Evolutionary conservation across 2,888 invertebrate genomes (phyloP), one percentile per base, ranked within the genome.

Genomic region (Lamellibrachia satsuma): DNA sequence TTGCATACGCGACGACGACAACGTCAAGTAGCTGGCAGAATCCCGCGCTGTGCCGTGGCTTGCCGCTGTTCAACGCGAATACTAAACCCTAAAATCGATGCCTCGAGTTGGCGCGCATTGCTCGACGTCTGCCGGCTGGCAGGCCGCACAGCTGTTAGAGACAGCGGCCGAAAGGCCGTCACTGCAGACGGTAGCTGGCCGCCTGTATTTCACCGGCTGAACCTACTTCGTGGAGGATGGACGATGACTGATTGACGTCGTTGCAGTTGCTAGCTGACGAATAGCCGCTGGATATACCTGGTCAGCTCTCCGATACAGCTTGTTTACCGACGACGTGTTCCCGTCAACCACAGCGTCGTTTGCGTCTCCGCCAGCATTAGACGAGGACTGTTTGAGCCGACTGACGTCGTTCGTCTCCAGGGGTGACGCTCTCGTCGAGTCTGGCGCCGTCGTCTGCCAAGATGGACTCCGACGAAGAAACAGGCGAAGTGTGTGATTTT

Each of bases 1-100:
- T 60, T 60, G 60, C 60, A 60, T 60, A 60, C 4, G 22, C 60
- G 60, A 22, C 60, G 60, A 60, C 60, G 15, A 4, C 3, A 22
- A 60, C 60, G 60, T 39, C 39, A 39, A 39, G 39, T 39, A 39
- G 39, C 39, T 39, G 22, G 15, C 11, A 60, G 9, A 9, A 7
- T 9, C 60, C 60, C 9, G 60, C 60, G 60, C 60, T 22, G 60
- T 60, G 60, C 60, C 55, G 39, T 8, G 11, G 15, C 9, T 22
- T 4, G 60, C 11, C 60, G 60, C 60, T 22, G 15, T 60, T 60
- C 3, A 60, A 60, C 22, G 60, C 60, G 60, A 60, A 60, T 60
- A 60, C 60, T 60, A 60, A 60, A 60, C 60, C 60, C 60, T 60
- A 60, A 60, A 60, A 60, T 60, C 60, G 60, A 60, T 60, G 60